Evolutionary conservation across 2,797 vertebrate genomes (phyloP), one percentile per base, ranked within the genome.

Genomic region (Neomorphus geoffroyi): DNA sequence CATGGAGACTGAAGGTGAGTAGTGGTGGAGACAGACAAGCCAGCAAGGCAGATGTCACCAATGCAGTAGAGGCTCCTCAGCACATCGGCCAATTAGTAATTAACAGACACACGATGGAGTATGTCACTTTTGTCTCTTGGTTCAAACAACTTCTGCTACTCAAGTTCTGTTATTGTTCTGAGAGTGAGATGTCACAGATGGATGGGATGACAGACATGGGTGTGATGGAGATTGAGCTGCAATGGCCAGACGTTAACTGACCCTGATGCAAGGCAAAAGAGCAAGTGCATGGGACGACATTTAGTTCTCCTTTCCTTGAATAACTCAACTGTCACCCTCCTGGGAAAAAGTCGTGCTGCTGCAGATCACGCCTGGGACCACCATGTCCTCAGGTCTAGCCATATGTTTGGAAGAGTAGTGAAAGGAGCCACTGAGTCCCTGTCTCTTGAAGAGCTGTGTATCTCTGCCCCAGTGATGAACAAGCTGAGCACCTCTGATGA

Each of bases 31-130:
- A 8, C 10, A 2, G 30, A 19, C 11, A 79, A 62, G 13, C 24
- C 14, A 69, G 10, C 7, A 8, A 30, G 6, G 27, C 23, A 64
- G 18, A 5, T 16, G 3, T 21, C 7, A 2, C 21, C 16, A 57
- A n/a, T n/a, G n/a, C n/a, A n/a, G 10, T 7, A 30, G 21, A 86
- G 27, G 9, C 12, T 77, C 35, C 22, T 66, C 43, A 57, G 58
- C 7, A 43, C 1, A 1, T 4, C 2, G 3, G 18, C 9, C 7
- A 30, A 7, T 35, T 67, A n/a, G 7, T 62, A 45, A n/a, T 17
- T 66, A 24, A 37, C 33, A 90, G n/a, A 33, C 13, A 16, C 0
- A 0, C 72, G 2, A 16, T 77, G 51, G 6, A 2, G 3, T 62
- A 41, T 39, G 35, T 21, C 9, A 48, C 24, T n/a, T 86, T 70